Conservation (phyloP, 1,140 invertebrate genomes). For the Aphelinus certus region DNA sequence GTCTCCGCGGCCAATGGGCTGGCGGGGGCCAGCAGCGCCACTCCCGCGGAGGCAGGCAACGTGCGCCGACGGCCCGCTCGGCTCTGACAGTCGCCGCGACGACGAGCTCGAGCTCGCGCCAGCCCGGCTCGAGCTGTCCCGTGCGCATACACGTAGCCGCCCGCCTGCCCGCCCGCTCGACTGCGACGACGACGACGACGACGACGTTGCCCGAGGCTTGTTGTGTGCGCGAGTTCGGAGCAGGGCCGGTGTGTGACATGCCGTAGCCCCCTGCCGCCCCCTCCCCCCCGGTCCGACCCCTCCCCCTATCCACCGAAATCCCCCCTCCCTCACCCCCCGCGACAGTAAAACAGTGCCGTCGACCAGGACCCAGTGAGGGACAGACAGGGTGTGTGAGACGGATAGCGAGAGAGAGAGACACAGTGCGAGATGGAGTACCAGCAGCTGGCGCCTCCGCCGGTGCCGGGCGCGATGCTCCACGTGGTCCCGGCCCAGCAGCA, state of each 20-base stretch:
- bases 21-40: conserved; percentile 27
- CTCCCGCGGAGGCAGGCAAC: conserved; percentile 50
- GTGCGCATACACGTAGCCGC: not conserved
- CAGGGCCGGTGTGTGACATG: not conserved
- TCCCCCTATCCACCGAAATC: conserved; percentile 10
- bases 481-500: conserved; percentile 49
- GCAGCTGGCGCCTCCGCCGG: conserved; percentile 60
- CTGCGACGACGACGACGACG: not conserved
- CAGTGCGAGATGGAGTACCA: conserved; percentile 63
- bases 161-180: conserved; percentile 45
- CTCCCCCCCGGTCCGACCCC: conserved; percentile 6
- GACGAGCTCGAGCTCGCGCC: conserved; percentile 41
- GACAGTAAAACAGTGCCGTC: not conserved
- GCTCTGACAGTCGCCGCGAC: conserved; percentile 44
- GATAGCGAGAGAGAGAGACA: conserved; percentile 27
- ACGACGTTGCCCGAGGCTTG: not conserved
- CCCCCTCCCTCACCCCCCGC: not conserved
- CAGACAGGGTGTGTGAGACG: too few relatives aligned
- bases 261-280: not conserved
- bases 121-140: conserved; percentile 28
- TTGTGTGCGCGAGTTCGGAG: not conserved
- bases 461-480: conserved; percentile 17
- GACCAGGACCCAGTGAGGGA: too few relatives aligned
- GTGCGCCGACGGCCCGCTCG: conserved; percentile 20
- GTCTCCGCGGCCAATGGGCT: conserved; percentile 12